phyloP scores from a whole-genome alignment of 2,888 invertebrate genomes.

The Trachelus troglodyta region DNA sequence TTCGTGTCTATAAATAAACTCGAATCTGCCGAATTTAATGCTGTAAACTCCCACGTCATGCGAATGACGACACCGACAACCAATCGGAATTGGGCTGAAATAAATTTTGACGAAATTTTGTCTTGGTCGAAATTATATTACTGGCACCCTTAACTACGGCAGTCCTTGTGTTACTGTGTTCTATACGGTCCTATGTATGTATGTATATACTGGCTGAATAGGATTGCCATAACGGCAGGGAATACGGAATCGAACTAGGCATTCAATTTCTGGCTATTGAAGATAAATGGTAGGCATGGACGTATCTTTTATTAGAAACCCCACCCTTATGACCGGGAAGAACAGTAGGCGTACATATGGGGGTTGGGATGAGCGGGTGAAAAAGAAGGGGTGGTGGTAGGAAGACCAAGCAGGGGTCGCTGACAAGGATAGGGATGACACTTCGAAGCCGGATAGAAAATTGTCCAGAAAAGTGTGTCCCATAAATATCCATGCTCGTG shows the following conservation, averaged over 20 bases:
- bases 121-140: too few relatives aligned
- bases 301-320: conserved; percentile 1
- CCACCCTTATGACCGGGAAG: not conserved
- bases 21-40: too few relatives aligned
- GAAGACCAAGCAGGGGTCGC: not conserved
- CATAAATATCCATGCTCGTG: conserved; percentile 13
- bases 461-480: conserved; percentile 20
- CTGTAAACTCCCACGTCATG: too few relatives aligned
- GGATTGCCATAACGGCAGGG: not conserved
- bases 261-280: conserved; percentile 6
- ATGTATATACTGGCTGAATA: not conserved
- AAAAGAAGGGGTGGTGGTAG: not conserved
- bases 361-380: not conserved
- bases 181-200: not conserved
- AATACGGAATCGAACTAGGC: not conserved
- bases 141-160: too few relatives aligned
- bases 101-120: too few relatives aligned
- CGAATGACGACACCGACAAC: too few relatives aligned
- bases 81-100: too few relatives aligned
- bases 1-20: too few relatives aligned
- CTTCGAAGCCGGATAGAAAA: conserved; percentile 17
- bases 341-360: not conserved
- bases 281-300: conserved; percentile 2
- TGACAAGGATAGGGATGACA: not conserved
- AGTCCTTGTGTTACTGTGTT: too few relatives aligned